Base-by-base conservation (phyloP, 2,888 invertebrate species). In the Smittia sp. region DNA sequence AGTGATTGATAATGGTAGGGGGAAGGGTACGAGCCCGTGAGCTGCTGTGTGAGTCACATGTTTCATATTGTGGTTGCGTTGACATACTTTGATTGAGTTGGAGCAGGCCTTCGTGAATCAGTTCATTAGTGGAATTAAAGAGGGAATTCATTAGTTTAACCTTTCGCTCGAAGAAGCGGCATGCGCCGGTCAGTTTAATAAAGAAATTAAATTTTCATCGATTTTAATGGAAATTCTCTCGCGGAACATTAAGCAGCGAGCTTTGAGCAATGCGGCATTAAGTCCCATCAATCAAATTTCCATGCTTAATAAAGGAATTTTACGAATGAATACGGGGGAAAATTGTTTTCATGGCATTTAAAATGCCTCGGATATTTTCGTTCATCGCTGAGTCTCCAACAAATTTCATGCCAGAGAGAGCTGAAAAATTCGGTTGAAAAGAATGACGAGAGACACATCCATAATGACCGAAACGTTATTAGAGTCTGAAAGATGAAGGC, bases 121-220 rank as follows among this genome's bases (percentile, higher is more conserved):
- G 22, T 62, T 72, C 72, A 72, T 72, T 72, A 72, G 62, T 39
- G 72, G n/a, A 58, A 72, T 72, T 58, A 62, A 72, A 69, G 69
- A 27, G 69, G 69, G 58, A 72, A 62, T 72, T 72, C 62, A 72
- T 72, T 72, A 62, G 38, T 54, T 72, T 58, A 72, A 72, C 72
- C 72, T 72, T 62, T 46, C 46, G 2, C 22, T 58, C 22, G 22
- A 46, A 13, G 24, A 41, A 68, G 22, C 15, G 1, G 46, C 22
- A 22, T 58, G 1, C 46, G 25, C 13, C 32, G 69, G 69, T 70
- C 69, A 54, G 25, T 46, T 54, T 70, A 70, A 70, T 70, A 54
- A 70, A 70, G 69, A 70, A 70, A 70, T 70, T 70, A 70, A 70
- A 70, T 27, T 70, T 70, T 70, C 69, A 70, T 70, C 52, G 69